A percentile compares a stretch with the other conserved stretches of the same genome.
These are phyloP conservation scores for Myiothlypis coronata DNA, from an alignment of 2,797 vertebrate genomes.

Conservation along the genomic window DNA sequence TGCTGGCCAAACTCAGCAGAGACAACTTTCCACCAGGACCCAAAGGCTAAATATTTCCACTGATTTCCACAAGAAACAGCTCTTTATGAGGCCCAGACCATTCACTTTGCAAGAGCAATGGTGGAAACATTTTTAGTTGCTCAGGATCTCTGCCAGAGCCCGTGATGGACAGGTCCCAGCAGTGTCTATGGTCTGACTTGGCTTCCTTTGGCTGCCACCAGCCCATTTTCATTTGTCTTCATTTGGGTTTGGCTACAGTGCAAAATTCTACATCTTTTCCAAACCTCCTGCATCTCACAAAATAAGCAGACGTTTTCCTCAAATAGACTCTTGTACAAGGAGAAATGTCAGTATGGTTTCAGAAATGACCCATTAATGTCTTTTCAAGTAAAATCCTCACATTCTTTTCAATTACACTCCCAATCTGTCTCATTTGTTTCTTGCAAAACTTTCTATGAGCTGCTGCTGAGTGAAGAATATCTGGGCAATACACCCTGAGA, in stretches of 20 bases:
- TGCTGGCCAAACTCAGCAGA: neutral
- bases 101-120: neutral
- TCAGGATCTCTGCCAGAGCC: constrained; percentile 9
- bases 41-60: constrained; percentile 16
- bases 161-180: neutral
- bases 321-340: neutral
- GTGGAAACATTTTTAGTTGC: constrained; percentile 15
- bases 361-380: constrained; percentile 24
- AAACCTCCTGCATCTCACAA: constrained; percentile 13
- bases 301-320: constrained; percentile 14
- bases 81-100: constrained; percentile 7
- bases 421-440: neutral
- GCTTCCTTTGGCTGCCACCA: neutral
- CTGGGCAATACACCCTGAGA: neutral
- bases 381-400: constrained; percentile 43
- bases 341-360: constrained; percentile 21
- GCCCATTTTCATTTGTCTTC: constrained; percentile 40
- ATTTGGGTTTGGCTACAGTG: constrained; percentile 35
- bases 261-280: constrained; percentile 21
- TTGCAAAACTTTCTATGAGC: neutral
- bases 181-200: constrained; percentile 6
- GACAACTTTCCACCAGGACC: neutral
- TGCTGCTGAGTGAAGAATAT: constrained; percentile 22
- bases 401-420: constrained; percentile 14
- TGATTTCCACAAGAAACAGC: constrained; percentile 21